Evolutionary conservation across 2,113 vertebrate species (phyloP), one percentile per base, ranked within the genome.

Genomic region (Trachemys scripta): DNA sequence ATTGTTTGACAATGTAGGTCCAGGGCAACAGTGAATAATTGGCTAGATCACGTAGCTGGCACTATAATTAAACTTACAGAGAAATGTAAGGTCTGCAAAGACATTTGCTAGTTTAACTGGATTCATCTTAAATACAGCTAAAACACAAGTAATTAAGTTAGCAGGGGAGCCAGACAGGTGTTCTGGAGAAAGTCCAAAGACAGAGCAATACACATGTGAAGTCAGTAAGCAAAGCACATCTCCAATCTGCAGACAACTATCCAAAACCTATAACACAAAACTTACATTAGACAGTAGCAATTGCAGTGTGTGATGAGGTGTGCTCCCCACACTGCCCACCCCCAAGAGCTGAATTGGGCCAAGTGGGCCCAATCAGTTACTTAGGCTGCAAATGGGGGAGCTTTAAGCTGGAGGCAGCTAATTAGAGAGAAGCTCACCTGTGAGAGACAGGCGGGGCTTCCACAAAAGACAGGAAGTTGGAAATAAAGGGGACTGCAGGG

Each of bases 11-110:
- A 94, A 80, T 53, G 79, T 96, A 92, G 13, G n/a, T 49, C 31
- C 29, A 79, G 94, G 95, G 91, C 94, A 98, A 80, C 80, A 92
- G 86, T 81, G 82, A 95, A 86, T 50, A 89, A 95, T 85, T 2
- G 80, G 80, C 50, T 69, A 38, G 85, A 90, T 88, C 94, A 90
- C 57, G 90, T 79, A 94, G 53, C 50, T 90, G 65, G 1, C 3
- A 81, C 87, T 88, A 83, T 88, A 88, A 88, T 38, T 38, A 72
- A 38, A 25, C 25, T 78, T 47, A 78, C 29, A 56, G 57, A 86
- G 53, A 90, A 88, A 4, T 81, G 42, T 76, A 88, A 93, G 82
- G 91, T 78, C 62, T 93, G 65, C 72, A 27, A 45, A 90, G 88
- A 27, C 2, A 10, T 49, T 8, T 12, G 42, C 20, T 16, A 50